Conservation (phyloP, 2,113 vertebrate genomes). For the Menura novaehollandiae region DNA sequence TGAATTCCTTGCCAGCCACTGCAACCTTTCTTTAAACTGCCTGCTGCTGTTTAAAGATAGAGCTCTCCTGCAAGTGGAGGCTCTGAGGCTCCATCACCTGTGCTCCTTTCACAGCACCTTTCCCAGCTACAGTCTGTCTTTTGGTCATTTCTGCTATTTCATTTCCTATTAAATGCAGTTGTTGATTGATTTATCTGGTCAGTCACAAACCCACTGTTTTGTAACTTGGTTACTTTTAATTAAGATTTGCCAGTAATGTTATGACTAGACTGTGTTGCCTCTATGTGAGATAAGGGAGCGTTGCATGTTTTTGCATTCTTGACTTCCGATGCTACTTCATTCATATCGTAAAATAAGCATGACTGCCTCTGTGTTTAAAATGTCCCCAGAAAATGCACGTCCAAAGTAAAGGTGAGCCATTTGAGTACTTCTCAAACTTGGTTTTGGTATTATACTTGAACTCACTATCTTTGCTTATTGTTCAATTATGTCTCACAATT, state of each 20-base stretch:
- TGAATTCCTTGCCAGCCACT: background rate
- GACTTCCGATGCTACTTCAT: background rate
- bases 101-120: background rate
- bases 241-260: background rate
- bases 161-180: background rate
- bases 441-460: background rate
- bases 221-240: background rate
- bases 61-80: background rate
- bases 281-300: background rate
- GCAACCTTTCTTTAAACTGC: background rate
- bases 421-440: background rate
- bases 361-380: background rate
- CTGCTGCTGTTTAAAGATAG: background rate
- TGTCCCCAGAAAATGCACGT: background rate
- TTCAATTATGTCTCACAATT: background rate
- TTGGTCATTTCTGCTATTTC: background rate
- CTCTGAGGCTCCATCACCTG: background rate
- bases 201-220: background rate
- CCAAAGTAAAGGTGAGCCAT: background rate
- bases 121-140: fast-evolving
- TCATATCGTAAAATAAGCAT: background rate
- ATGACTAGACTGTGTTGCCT: background rate
- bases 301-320: background rate
- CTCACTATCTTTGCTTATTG: background rate
- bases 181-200: background rate